phyloP scores from a whole-genome alignment of 1,140 invertebrate genomes.

The Drosophila teissieri region DNA sequence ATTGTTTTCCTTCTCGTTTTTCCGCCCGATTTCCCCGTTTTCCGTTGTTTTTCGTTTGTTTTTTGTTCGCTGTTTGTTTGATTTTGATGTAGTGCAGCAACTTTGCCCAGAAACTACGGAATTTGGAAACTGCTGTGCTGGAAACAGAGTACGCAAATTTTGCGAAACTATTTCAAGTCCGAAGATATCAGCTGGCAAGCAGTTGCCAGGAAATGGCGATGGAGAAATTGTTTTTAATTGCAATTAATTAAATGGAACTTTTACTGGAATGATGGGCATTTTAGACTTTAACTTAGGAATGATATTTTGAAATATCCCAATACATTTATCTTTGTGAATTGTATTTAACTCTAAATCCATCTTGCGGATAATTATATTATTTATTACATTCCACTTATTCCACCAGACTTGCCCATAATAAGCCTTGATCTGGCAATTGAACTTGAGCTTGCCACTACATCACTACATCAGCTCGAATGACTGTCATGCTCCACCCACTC shows the following conservation, averaged over 20 bases:
- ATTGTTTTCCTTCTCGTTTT: conserved; percentile 51
- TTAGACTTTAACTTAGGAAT: no score
- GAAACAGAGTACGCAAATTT: conserved; percentile 28
- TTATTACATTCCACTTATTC: background rate
- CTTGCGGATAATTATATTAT: no score
- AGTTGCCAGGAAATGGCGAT: conserved; percentile 5
- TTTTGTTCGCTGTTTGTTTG: background rate
- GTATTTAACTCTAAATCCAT: no score
- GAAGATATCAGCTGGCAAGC: conserved; percentile 16
- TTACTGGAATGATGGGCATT: background rate
- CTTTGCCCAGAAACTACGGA: conserved; percentile 30
- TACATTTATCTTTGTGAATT: no score
- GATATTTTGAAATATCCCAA: background rate
- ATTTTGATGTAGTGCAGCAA: conserved; percentile 9
- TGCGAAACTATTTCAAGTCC: conserved; percentile 25
- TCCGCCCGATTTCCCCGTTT: conserved; percentile 24
- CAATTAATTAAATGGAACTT: conserved; percentile 12
- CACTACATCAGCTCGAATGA: conserved; percentile 3
- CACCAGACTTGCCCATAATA: background rate
- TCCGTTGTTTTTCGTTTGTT: background rate
- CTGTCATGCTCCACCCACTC: conserved; percentile 2
- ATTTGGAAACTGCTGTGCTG: conserved; percentile 30
- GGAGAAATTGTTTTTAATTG: background rate
- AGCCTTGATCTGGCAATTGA: conserved; percentile 20
- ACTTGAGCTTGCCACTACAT: conserved; percentile 25